Conservation (phyloP, 2,113 vertebrate species). For the Tragelaphus imberbis region DNA sequence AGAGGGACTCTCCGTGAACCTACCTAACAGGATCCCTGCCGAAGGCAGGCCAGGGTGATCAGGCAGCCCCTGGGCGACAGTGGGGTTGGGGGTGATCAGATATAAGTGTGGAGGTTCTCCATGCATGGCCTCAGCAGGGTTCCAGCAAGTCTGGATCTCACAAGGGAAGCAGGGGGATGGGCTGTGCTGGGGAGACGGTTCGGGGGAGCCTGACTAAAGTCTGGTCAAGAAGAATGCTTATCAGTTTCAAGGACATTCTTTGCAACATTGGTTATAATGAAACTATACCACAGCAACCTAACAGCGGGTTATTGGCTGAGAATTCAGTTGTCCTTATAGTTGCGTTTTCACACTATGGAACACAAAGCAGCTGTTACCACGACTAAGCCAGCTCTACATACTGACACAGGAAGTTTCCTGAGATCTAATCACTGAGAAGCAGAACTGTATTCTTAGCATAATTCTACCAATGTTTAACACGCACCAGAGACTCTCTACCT, state of each 20-base stretch:
- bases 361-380: not conserved
- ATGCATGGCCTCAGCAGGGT: not conserved
- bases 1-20: not conserved
- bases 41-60: not conserved
- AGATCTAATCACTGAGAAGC: not conserved
- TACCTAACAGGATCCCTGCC: not conserved
- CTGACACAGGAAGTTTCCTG: no score
- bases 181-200: fast-evolving
- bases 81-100: no score
- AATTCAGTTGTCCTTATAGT: not conserved
- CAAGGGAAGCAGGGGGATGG: not conserved
- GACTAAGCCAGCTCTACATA: fast-evolving
- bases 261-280: not conserved
- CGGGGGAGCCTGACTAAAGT: not conserved
- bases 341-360: not conserved
- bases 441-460: fast-evolving
- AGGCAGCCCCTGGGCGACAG: not conserved
- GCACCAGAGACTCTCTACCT: fast-evolving
- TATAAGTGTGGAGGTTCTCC: not conserved
- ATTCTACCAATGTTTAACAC: not conserved
- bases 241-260: not conserved
- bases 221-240: not conserved
- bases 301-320: not conserved
- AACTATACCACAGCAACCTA: not conserved
- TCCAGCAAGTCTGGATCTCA: not conserved